A percentile compares a stretch with the other conserved stretches of the same genome.
Conservation (phyloP, 2,888 invertebrate genomes). For the Leuctra nigra region DNA sequence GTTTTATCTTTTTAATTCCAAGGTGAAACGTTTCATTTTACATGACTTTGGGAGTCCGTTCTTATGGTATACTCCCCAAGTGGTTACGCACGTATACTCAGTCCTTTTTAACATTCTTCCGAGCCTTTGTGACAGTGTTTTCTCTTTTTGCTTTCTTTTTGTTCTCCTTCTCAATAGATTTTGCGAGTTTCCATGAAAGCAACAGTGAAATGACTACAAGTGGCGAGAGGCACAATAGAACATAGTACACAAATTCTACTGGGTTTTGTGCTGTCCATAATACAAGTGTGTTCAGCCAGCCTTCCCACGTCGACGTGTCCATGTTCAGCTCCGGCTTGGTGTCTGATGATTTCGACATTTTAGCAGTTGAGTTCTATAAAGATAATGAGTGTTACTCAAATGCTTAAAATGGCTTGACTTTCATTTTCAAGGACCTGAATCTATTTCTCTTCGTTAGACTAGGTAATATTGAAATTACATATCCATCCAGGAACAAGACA, state of each 20-base stretch:
- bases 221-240: constrained; percentile 44
- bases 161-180: constrained; percentile 45
- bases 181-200: constrained; percentile 46
- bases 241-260: constrained; percentile 44
- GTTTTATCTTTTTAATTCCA: too few relatives aligned
- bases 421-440: not conserved
- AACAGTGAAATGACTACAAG: constrained; percentile 45
- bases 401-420: not conserved
- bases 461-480: too few relatives aligned
- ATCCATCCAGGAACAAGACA: too few relatives aligned
- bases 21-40: too few relatives aligned
- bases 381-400: not conserved
- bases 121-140: constrained; percentile 10
- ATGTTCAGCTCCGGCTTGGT: constrained; percentile 9
- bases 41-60: too few relatives aligned
- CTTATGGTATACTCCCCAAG: too few relatives aligned
- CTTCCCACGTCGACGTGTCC: constrained; percentile 27
- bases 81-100: too few relatives aligned
- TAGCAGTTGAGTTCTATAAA: not conserved
- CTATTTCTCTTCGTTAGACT: too few relatives aligned
- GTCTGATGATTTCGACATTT: not conserved
- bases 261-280: constrained; percentile 37
- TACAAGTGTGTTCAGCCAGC: constrained; percentile 35
- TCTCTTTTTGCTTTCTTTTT: constrained; percentile 42
- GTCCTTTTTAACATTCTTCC: too few relatives aligned